Base-by-base conservation (phyloP, 2,888 invertebrate species). In the Drosophila ochracea region DNA sequence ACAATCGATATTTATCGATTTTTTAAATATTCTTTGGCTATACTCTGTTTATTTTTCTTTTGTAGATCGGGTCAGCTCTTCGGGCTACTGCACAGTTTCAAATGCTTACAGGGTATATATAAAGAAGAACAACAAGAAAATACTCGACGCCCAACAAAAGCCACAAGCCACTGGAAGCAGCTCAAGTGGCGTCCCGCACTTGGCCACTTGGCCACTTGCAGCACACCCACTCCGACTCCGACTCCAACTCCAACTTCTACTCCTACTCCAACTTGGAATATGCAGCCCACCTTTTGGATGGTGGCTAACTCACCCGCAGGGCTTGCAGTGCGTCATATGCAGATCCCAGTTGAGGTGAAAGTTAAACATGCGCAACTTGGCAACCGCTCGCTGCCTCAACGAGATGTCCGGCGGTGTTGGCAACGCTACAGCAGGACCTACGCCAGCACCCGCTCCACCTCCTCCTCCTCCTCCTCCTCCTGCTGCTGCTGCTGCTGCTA, bases 301-400 rank as follows among this genome's bases (percentile, higher is more conserved):
- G 52, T 52, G 28, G 19, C 28, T 28, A n/a, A 93, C 93, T 92
- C 84, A 93, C 93, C 93, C 93, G 82, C 93, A 93, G 59, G 93
- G 93, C 69, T 93, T 93, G 88, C 93, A 93, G 78, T 93, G 93
- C 89, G 93, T 93, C 93, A 93, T 93, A 78, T 93, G 93, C 69
- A 93, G 90, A 85, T 93, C 93, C 93, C 93, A 93, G 85, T 93
- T 93, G 61, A 93, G 89, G 79, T 93, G 93, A 74, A 93, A 93
- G 90, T 93, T 93, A 80, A 93, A 93, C 92, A 93, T 92, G 77
- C 93, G 92, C 82, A 93, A 79, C 84, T 93, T 93, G 66, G 93
- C 93, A 67, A 93, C 93, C 62, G 93, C 93, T 47, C 93, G 93
- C 80, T 93, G 93, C 64, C 93, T 86, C 78, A 93, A 73, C 53